Conservation (phyloP, 2,888 invertebrate species). For the Agapetus fuscipes region DNA sequence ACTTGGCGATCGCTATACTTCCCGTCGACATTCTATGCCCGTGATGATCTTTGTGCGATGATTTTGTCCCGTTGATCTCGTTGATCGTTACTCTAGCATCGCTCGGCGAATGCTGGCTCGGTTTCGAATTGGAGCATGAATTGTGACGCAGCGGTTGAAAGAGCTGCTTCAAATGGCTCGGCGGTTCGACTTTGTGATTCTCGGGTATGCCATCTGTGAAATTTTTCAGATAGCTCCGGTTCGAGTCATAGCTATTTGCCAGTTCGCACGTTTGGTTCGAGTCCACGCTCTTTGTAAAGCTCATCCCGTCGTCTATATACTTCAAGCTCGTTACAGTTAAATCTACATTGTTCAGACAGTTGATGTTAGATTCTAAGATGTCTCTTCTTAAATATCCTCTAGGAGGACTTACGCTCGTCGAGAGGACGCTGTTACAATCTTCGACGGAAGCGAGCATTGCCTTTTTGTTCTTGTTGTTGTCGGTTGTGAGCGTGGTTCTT, state of each 20-base stretch:
- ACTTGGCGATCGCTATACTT: constrained; percentile 19
- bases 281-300: constrained; percentile 42
- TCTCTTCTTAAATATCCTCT: constrained; percentile 32
- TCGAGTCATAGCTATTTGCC: constrained; percentile 42
- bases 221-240: constrained; percentile 38
- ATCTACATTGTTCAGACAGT: constrained; percentile 36
- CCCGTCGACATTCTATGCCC: constrained; percentile 17
- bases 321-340: constrained; percentile 48
- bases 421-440: constrained; percentile 39
- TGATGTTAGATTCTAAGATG: constrained; percentile 40
- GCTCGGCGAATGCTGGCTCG: no score
- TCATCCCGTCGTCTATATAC: constrained; percentile 50
- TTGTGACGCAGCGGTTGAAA: constrained; percentile 11
- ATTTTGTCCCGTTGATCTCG: constrained; percentile 5
- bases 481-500: constrained; percentile 15
- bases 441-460: constrained; percentile 46
- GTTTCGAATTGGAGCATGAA: no score
- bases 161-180: constrained; percentile 14
- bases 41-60: constrained; percentile 3
- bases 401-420: constrained; percentile 40
- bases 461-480: constrained; percentile 36
- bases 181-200: constrained; percentile 12
- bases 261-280: constrained; percentile 40
- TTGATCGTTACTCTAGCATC: background rate
- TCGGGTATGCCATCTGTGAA: constrained; percentile 36